Evolutionary conservation across 2,797 vertebrate species (phyloP), one percentile per base, ranked within the genome.

Genomic region (Etheostoma perlongum): DNA sequence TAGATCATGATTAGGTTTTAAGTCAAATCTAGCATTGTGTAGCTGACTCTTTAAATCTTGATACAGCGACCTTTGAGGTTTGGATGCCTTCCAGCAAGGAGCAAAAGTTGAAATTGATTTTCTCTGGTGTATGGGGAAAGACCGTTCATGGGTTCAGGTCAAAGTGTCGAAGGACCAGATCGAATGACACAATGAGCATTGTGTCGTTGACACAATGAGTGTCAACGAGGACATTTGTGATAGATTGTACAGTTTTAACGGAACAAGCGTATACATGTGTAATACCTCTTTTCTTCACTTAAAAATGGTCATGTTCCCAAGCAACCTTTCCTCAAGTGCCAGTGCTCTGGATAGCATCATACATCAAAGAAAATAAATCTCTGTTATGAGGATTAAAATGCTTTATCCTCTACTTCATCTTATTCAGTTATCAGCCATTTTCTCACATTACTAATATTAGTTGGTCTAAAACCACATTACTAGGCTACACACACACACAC

Each of bases 121-220:
- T 16, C 69, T 54, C 60, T 59, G 36, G 18, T 70, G 63, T 44
- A 19, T 53, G 60, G 46, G 25, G 65, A 65, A 62, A 61, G 18
- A 23, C 66, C 67, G 66, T 54, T 74, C 68, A 64, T 5, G 48
- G 36, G 70, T 62, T 81, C 57, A 59, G 68, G 23, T 78, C 65
- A 69, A 27, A 59, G 54, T 18, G 51, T 68, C 1, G 2, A 65
- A 68, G 46, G 23, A 67, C 5, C 33, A 33, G 19, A 70, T 40
- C 18, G n/a, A 78, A 51, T 8, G 52, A 48, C 52, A 72, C 13
- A 2, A 16, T 18, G 40, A 48, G n/a, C 15, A 1, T n/a, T n/a
- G n/a, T n/a, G n/a, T n/a, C n/a, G n/a, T n/a, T n/a, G n/a, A n/a
- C n/a, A n/a, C n/a, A n/a, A n/a, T n/a, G 51, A 78, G 51, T 46